These are phyloP conservation scores for Neotoxoptera formosana DNA, from an alignment of 1,140 invertebrate species.

Conservation along the genomic window DNA sequence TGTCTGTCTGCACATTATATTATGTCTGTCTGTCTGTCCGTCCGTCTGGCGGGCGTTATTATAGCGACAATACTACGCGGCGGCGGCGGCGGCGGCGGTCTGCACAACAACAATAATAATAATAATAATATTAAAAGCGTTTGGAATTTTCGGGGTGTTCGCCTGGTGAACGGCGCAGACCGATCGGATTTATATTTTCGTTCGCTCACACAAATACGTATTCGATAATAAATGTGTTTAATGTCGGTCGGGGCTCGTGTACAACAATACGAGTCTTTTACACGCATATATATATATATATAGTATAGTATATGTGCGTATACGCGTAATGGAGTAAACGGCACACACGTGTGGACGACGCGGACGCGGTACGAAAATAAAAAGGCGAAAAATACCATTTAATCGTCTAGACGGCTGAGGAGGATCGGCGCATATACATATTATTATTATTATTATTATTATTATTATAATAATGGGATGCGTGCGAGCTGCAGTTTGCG, in stretches of 20 bases:
- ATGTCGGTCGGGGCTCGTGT: neutral
- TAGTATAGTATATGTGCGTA: neutral
- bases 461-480: neutral
- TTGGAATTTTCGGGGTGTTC: slow-evolving; percentile 12
- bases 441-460: neutral
- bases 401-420: slow-evolving; percentile 45
- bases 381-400: slow-evolving; percentile 55
- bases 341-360: neutral
- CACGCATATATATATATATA: neutral
- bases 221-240: neutral
- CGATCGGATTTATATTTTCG: neutral
- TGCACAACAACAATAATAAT: neutral
- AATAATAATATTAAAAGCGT: neutral
- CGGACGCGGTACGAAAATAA: slow-evolving; percentile 26
- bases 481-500: neutral
- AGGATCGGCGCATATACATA: neutral
- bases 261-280: neutral
- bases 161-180: neutral
- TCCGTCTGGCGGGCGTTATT: neutral
- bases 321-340: neutral
- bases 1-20: neutral
- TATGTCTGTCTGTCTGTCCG: neutral
- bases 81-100: neutral
- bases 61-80: neutral
- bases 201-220: neutral